Evolutionary conservation across 2,888 invertebrate genomes (phyloP).

Genomic region (Eustalomyia histrio): DNA sequence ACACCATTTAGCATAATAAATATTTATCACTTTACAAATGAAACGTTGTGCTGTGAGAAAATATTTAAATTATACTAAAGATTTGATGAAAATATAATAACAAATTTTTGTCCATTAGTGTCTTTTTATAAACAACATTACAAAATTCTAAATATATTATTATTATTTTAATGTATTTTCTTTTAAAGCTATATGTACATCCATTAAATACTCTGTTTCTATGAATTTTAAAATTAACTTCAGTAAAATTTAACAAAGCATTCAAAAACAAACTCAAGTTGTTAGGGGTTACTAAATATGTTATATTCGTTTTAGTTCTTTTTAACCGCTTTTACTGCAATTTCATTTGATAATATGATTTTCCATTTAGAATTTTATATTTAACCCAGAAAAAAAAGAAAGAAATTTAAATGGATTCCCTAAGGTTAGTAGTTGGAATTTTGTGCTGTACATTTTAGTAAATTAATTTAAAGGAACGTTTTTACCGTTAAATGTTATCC

Average conservation of each 20-base stretch:
- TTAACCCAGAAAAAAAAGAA: background rate
- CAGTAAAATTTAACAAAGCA: background rate
- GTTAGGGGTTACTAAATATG: background rate
- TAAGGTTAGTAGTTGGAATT: background rate
- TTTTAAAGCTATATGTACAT: too few species aligned
- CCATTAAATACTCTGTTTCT: too few species aligned
- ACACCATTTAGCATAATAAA: background rate
- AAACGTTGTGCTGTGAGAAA: too few species aligned
- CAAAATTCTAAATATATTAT: too few species aligned
- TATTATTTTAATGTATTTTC: too few species aligned
- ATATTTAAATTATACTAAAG: too few species aligned
- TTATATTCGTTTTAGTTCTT: background rate
- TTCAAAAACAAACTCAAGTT: background rate
- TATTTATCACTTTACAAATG: too few species aligned
- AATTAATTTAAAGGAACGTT: background rate
- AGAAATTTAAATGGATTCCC: background rate
- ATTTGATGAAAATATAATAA: too few species aligned
- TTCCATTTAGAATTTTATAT: conserved; percentile 5
- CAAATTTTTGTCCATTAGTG: too few species aligned
- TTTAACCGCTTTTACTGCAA: background rate
- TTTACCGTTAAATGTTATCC: background rate
- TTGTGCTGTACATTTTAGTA: background rate
- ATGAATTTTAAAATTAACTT: background rate
- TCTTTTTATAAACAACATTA: too few species aligned
- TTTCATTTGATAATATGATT: too few species aligned